Percentiles rank a stretch among this genome's conserved stretches.
phyloP scores from a whole-genome alignment of 2,888 invertebrate genomes.

The Ophion slaviceki region DNA sequence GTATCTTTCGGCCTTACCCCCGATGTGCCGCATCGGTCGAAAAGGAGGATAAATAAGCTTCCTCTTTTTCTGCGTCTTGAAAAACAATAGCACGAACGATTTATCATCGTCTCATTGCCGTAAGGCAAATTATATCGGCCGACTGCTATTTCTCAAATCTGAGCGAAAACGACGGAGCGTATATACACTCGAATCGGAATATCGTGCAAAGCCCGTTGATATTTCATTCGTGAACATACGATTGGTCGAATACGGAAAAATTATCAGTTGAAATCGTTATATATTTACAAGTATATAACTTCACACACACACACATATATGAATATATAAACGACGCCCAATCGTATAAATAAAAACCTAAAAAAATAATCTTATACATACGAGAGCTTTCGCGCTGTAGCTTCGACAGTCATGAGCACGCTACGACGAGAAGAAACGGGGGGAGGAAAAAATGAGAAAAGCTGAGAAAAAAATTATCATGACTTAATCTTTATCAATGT shows the following conservation, averaged over 20 bases:
- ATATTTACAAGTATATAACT: conserved; percentile 33
- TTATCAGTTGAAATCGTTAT: conserved; percentile 59
- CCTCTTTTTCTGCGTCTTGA: conserved; percentile 55
- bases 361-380: conserved; percentile 78
- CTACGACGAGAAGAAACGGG: conserved; percentile 72
- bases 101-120: conserved; percentile 31
- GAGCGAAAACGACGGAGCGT: conserved; percentile 13
- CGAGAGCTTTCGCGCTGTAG: conserved; percentile 82
- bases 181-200: conserved; percentile 48
- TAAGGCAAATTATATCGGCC: conserved; percentile 44
- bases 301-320: conserved; percentile 18
- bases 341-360: conserved; percentile 58
- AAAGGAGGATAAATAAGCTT: conserved; percentile 13
- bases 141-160: conserved; percentile 37
- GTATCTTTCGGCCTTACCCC: conserved; percentile 51
- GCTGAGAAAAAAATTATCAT: conserved; percentile 77
- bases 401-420: conserved; percentile 81
- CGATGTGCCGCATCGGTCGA: conserved; percentile 38
- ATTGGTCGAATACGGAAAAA: conserved; percentile 49
- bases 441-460: conserved; percentile 55
- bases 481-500: conserved; percentile 82
- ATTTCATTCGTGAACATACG: conserved; percentile 46
- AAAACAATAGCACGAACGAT: conserved; percentile 36
- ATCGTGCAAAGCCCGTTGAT: conserved; percentile 60
- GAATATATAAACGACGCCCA: conserved; percentile 62